Conservation (phyloP, 2,113 vertebrate species). For the Furnarius figulus region DNA sequence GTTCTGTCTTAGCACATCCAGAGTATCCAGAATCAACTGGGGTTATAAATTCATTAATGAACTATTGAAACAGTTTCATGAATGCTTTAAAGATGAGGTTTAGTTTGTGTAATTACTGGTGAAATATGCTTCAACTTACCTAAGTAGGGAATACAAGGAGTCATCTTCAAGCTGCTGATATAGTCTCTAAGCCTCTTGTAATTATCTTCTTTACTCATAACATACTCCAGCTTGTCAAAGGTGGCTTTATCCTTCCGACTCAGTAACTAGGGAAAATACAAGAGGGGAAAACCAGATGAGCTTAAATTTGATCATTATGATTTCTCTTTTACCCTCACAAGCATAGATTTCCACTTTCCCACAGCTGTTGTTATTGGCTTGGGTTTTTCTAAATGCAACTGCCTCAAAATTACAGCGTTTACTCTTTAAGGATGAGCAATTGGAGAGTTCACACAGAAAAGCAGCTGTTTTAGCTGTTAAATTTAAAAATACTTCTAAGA, state of each 20-base stretch:
- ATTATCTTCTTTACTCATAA: slow-evolving; percentile 99
- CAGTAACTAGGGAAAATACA: slow-evolving; percentile 79
- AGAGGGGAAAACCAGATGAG: background rate
- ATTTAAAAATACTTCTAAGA: background rate
- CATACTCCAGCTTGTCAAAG: slow-evolving; percentile 95
- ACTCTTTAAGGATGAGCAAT: background rate
- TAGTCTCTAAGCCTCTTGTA: slow-evolving; percentile 96
- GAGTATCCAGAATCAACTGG: background rate
- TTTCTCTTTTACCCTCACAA: background rate
- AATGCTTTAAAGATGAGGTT: background rate
- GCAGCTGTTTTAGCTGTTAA: background rate
- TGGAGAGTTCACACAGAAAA: background rate
- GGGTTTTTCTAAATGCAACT: background rate
- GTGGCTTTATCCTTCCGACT: slow-evolving; percentile 97
- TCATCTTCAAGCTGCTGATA: slow-evolving; percentile 98
- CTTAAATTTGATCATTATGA: background rate
- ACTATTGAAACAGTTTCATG: background rate
- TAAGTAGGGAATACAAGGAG: slow-evolving; percentile 97
- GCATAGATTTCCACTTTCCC: background rate
- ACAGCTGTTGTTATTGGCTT: background rate
- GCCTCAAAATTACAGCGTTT: background rate
- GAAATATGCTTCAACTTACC: slow-evolving; percentile 76
- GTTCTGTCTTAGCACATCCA: background rate
- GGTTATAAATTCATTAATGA: background rate
- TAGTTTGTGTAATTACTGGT: background rate